Conservation (phyloP, 2,888 invertebrate species). For the Rhabditoides inermis region DNA sequence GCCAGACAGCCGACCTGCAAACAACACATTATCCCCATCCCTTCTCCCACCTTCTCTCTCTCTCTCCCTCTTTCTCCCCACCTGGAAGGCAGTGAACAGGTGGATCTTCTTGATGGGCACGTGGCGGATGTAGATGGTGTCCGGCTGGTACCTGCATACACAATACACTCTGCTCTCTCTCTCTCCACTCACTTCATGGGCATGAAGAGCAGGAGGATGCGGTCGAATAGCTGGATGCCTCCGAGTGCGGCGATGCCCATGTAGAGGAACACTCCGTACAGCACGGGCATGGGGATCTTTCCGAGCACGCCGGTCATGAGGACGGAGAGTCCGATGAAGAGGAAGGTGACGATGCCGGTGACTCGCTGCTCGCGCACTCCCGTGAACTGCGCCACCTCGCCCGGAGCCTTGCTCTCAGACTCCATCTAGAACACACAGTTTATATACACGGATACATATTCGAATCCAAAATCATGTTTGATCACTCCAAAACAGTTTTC, state of each 20-base stretch:
- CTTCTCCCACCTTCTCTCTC: no score
- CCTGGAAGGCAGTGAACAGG: constrained; percentile 78
- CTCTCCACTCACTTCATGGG: constrained; percentile 71
- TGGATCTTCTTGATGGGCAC: constrained; percentile 86
- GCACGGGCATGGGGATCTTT: constrained; percentile 85
- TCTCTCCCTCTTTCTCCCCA: no score
- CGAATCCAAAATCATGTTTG: no score
- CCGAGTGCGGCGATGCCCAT: constrained; percentile 93
- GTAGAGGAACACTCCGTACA: constrained; percentile 93
- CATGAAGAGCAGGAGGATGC: constrained; percentile 90
- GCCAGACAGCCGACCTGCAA: constrained; percentile 76
- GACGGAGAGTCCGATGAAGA: constrained; percentile 86
- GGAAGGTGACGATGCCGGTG: constrained; percentile 82
- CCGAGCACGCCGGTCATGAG: constrained; percentile 67
- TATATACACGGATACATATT: no score
- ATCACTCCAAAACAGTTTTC: no score
- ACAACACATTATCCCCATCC: no score
- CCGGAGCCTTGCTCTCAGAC: constrained; percentile 90
- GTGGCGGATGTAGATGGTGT: constrained; percentile 91
- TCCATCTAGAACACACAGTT: constrained; percentile 69
- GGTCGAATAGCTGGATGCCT: constrained; percentile 83
- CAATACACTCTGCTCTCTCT: no score
- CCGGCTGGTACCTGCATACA: constrained; percentile 75
- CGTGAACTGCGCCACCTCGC: constrained; percentile 88
- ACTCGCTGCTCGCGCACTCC: constrained; percentile 85